phyloP scores from a whole-genome alignment of 2,888 invertebrate genomes.

The Esperia sulphurella region DNA sequence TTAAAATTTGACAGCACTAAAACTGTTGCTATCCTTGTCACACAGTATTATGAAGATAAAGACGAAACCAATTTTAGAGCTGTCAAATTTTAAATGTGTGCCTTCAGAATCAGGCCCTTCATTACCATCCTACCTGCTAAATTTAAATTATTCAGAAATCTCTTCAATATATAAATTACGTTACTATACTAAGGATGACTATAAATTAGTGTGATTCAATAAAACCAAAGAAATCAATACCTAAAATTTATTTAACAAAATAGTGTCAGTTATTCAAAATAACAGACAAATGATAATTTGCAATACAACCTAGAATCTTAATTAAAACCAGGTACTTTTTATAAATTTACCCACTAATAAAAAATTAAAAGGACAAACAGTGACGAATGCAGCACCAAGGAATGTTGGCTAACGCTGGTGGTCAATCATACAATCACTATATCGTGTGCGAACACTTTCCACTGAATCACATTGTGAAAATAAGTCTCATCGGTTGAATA shows the following conservation, averaged over 20 bases:
- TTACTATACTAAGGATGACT: no score
- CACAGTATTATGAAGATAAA: no score
- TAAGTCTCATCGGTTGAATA: constrained; percentile 9
- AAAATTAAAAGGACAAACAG: constrained; percentile 55
- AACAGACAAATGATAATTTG: constrained; percentile 78
- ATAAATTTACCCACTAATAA: constrained; percentile 70
- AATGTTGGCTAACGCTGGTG: constrained; percentile 69
- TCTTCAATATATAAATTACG: no score
- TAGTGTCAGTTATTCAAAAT: constrained; percentile 78
- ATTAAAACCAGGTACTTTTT: constrained; percentile 78
- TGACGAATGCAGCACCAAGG: constrained; percentile 74
- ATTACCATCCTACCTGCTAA: no score
- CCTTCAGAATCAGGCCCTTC: no score
- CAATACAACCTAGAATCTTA: constrained; percentile 78
- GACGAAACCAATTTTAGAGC: no score
- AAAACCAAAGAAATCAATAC: constrained; percentile 55
- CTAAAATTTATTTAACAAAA: constrained; percentile 80
- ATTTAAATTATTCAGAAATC: no score
- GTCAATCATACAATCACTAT: constrained; percentile 26
- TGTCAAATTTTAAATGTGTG: no score
- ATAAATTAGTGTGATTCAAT: constrained; percentile 28
- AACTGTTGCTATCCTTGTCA: no score
- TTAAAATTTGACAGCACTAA: no score
- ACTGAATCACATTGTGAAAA: constrained; percentile 27
- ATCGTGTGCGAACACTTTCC: constrained; percentile 30